Evolutionary conservation across 2,113 vertebrate genomes (phyloP), one percentile per base, ranked within the genome.

Genomic region (Rhinichthys klamathensis): DNA sequence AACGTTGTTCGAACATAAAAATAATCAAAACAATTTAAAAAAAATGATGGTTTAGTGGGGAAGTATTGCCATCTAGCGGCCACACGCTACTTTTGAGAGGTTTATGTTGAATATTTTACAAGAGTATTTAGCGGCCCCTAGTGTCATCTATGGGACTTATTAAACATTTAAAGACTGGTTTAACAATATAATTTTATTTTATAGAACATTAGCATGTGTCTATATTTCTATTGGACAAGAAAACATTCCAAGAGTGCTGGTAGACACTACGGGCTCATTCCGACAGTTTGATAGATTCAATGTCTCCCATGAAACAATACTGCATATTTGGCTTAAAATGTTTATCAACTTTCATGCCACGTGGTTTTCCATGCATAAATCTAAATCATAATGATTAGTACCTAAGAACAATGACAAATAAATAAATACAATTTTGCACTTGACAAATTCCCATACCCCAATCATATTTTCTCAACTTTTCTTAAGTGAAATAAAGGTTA

Each of bases 11-110:
- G 1, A 46, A 25, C 56, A 18, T 41, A 25, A 25, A 79, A 18
- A 63, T 3, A 27, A 3, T 11, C 4, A 16, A 30, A 58, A 41
- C 35, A 38, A 21, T 70, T 0, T 23, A 16, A 15, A 16, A 25
- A 10, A 13, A n/a, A n/a, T n/a, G n/a, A 60, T 70, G 49, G 35
- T 85, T 77, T 72, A 44, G 27, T 82, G 1, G 25, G 18, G 60
- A 63, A 63, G 18, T 58, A 78, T 63, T 65, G 72, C 85, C 85
- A 85, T 70, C 85, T 87, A 73, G 85, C 63, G 85, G 63, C 3
- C 65, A 73, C 56, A 23, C 35, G 16, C 15, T 32, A 38, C 8
- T 11, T 56, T 67, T 72, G 56, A 8, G 12, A 80, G n/a, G 38
- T 32, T 35, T 11, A 1, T 41, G 23, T 46, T 74, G 41, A 74